Percentiles rank a stretch among this genome's conserved stretches.
Evolutionary conservation across 2,888 invertebrate genomes (phyloP).

Genomic region (Phaedon cochleariae): DNA sequence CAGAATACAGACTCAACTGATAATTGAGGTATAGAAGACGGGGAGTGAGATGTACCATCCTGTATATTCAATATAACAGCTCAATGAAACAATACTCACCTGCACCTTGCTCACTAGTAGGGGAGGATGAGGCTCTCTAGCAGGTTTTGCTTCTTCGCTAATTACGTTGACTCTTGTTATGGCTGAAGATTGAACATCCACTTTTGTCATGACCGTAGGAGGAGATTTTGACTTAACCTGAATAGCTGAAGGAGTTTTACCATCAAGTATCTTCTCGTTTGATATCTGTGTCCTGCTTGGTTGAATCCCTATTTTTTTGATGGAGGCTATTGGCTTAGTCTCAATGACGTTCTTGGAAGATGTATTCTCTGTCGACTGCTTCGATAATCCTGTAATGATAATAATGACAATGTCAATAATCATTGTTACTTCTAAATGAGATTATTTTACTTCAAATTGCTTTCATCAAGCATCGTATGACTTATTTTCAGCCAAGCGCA

Average conservation of each 20-base stretch:
- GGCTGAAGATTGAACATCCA: constrained; percentile 67
- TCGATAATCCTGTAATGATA: constrained; percentile 37
- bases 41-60: too few relatives aligned
- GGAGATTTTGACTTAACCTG: constrained; percentile 47
- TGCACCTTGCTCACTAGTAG: constrained; percentile 44
- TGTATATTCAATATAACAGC: not conserved
- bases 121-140: constrained; percentile 58
- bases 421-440: too few relatives aligned
- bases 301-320: constrained; percentile 53
- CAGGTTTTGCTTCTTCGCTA: constrained; percentile 52
- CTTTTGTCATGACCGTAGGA: constrained; percentile 62
- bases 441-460: too few relatives aligned
- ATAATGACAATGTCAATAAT: not conserved
- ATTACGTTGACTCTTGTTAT: constrained; percentile 59
- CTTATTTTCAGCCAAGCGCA: too few relatives aligned
- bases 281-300: constrained; percentile 61
- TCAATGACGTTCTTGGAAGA: constrained; percentile 56
- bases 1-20: too few relatives aligned
- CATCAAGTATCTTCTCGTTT: constrained; percentile 63
- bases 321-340: constrained; percentile 47
- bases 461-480: too few relatives aligned
- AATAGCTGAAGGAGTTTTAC: constrained; percentile 56
- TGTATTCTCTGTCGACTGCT: constrained; percentile 42
- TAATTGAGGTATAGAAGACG: too few relatives aligned
- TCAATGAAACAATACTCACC: constrained; percentile 23